Base-by-base conservation (phyloP, 2,888 invertebrate genomes). In the Conus canariensis region DNA sequence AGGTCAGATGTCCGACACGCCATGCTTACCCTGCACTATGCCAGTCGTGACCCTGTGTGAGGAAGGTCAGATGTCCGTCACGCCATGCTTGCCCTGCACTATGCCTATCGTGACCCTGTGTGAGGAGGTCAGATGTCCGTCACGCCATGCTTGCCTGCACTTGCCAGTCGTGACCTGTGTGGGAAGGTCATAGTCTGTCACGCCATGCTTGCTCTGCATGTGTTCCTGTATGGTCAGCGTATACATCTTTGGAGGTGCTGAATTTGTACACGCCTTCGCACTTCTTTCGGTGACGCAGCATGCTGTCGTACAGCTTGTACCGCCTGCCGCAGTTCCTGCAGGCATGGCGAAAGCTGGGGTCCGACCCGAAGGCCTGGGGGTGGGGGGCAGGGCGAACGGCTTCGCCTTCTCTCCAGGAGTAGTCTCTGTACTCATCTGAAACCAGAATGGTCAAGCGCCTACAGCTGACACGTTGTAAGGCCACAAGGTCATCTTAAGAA, bases 231-330 rank as follows among this genome's bases (percentile, higher is more conserved):
- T 67, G 30, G 67, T 86, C 86, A n/a, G 64, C 86, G 45, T 86
- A 86, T n/a, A 86, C 86, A 64, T 64, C 67, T 45, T 86, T 58
- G 86, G 67, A 86, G 22, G 25, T 7, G 59, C 67, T 30, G 30
- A n/a, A 59, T 12, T 86, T 64, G 86, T 67, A 86, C 64, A 67
- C 86, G 0, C 91, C 91, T 30, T 90, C 90, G 83, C 91, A 91
- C 87, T 91, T 91, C 91, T 90, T 90, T 19, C 90, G 88, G 87
- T 91, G 91, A 14, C 91, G 88, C 25, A 88, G 88, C 83, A 91
- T 85, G 9, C 87, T 88, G n/a, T 89, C 87, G 60, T 64, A 60
- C 88, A 74, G 88, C 45, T 89, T 88, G 70, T 88, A 91, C 1
- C 85, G 64, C 74, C 86, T 90, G 77, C 80, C 80, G 88, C 88